Conservation (phyloP, 2,113 vertebrate genomes). For the zebrafish (Danio rerio) region GRCz12tu NC_133180.1:63154001-63154500, state of each 20-base stretch:
- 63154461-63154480: neutral
- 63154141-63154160: conserved; percentile 11
- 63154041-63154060: neutral
- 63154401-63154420: conserved; percentile 10
- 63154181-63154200: conserved; percentile 37
- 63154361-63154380: conserved; percentile 20
- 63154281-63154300: conserved; percentile 29
- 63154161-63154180: neutral
- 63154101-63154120: neutral
- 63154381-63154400: neutral
- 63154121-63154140: neutral
- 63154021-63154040: neutral
- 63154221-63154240: conserved; percentile 47
- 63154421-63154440: conserved; percentile 9
- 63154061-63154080: no score
- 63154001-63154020: neutral
- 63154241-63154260: conserved; percentile 40
- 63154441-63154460: neutral
- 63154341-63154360: conserved; percentile 25
- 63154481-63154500: neutral
- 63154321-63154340: conserved; percentile 30
- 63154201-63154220: conserved; percentile 34
- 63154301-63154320: conserved; percentile 39
- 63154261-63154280: conserved; percentile 54
- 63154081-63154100: neutral